Base-by-base conservation (phyloP, 2,888 invertebrate genomes). In the Nematopogon swammerdamellus region DNA sequence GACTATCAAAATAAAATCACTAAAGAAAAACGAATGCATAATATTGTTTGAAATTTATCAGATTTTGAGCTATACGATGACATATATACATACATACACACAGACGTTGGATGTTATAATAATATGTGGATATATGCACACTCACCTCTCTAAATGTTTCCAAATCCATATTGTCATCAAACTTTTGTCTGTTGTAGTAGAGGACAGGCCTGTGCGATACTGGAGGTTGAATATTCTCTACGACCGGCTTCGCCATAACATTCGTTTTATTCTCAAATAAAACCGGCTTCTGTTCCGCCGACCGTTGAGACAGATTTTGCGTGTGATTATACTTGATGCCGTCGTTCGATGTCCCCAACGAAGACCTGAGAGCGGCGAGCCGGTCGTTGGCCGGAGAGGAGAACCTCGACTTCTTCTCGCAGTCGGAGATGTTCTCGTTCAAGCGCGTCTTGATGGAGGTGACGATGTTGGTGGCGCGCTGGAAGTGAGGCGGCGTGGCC, bases 371-470 rank as follows among this genome's bases (percentile, higher is more conserved):
- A 0, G 54, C 54, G 45, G 67, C 62, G 67, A 79, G 60, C 36
- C 75, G 58, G 0, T 73, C 68, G 50, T 63, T 68, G 0, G 73
- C 74, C 1, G 67, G 61, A 1, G 52, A 47, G 59, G 58, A 70
- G 8, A 53, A 59, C 44, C 57, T 60, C 1, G 60, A 44, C 43
- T 54, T 57, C 3, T 52, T 49, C 17, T 59, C 69, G n/a, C 64
- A 67, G 29, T 57, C 51, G 2, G 62, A 55, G 14, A 59, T 60
- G 58, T 69, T 73, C 47, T 68, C 68, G 2, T 64, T 64, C 30
- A 79, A 54, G 50, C 72, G 77, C 0, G 76, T 75, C 57, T 79
- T 79, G 2, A 79, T 77, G 2, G 76, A 75, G 0, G 74, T 73
- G 19, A 79, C 64, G 19, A 79, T 60, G 57, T 77, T 73, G 51